A percentile compares a stretch with the other conserved stretches of the same genome.
Conservation (phyloP, 2,888 invertebrate species). For the Eristalis arbustorum region DNA sequence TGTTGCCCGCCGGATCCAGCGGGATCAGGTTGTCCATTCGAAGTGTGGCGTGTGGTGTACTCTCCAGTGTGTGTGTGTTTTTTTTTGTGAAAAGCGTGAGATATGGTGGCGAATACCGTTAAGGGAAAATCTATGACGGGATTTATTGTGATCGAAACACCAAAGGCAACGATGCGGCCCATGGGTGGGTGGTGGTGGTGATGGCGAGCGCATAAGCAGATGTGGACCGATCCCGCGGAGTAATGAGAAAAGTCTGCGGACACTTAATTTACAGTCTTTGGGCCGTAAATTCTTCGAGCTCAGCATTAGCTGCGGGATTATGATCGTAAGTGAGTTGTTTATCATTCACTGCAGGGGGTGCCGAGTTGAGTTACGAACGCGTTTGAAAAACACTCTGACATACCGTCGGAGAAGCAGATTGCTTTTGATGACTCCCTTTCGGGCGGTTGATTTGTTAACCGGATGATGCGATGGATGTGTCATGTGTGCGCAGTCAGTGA, state of each 20-base stretch:
- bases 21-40: not conserved
- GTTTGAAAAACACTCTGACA: not conserved
- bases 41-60: not conserved
- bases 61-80: not conserved
- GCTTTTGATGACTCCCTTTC: not conserved
- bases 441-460: not conserved
- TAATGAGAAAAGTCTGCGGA: constrained; percentile 16
- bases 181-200: constrained; percentile 64
- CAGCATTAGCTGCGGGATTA: not conserved
- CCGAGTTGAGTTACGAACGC: not conserved
- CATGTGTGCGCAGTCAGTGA: not conserved
- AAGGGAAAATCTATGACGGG: constrained; percentile 60
- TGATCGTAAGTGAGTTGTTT: not conserved
- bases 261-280: constrained; percentile 10
- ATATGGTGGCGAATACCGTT: constrained; percentile 43
- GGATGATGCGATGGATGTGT: not conserved
- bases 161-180: constrained; percentile 40
- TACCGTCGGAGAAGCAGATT: not conserved
- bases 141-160: constrained; percentile 63
- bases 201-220: constrained; percentile 23
- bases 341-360: not conserved
- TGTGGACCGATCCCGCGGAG: constrained; percentile 11
- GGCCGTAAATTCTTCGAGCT: constrained; percentile 11
- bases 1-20: not conserved
- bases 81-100: constrained; percentile 42